These are phyloP conservation scores for Antheraea yamamai DNA, from an alignment of 2,888 invertebrate species.

Conservation along the genomic window DNA sequence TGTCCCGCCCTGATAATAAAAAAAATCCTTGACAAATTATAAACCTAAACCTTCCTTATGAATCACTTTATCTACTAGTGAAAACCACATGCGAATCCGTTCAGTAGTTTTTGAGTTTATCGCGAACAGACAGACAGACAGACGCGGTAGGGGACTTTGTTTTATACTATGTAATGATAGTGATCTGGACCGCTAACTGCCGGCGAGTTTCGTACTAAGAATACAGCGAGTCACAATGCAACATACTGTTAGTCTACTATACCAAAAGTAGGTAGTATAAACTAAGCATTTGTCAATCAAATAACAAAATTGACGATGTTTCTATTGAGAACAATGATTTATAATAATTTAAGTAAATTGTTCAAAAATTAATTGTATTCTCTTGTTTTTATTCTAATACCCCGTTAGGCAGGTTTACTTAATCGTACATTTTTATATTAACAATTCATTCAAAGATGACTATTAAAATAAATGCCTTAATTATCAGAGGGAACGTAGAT, in stretches of 20 bases:
- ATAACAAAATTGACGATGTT: background rate
- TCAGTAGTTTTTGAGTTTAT: no score
- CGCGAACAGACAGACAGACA: no score
- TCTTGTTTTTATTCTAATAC: background rate
- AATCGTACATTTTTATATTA: slow-evolving; percentile 2
- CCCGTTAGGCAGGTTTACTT: background rate
- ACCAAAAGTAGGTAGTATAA: no score
- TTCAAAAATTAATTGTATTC: background rate
- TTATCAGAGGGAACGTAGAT: slow-evolving; percentile 44
- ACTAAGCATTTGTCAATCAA: no score
- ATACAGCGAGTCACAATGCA: background rate
- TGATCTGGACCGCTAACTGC: background rate
- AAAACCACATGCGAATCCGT: no score
- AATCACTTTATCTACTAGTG: no score
- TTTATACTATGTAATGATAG: no score
- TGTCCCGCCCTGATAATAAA: no score
- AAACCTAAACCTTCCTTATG: no score
- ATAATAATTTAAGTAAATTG: background rate
- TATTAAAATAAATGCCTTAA: slow-evolving; percentile 42
- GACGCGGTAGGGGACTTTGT: no score
- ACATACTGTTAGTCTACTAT: no score
- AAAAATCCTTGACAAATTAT: no score
- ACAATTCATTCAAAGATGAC: slow-evolving; percentile 36
- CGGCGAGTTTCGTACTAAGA: background rate
- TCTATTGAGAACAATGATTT: background rate